Evolutionary conservation across 2,797 vertebrate species (phyloP).

Genomic region (Sebastes alutus): DNA sequence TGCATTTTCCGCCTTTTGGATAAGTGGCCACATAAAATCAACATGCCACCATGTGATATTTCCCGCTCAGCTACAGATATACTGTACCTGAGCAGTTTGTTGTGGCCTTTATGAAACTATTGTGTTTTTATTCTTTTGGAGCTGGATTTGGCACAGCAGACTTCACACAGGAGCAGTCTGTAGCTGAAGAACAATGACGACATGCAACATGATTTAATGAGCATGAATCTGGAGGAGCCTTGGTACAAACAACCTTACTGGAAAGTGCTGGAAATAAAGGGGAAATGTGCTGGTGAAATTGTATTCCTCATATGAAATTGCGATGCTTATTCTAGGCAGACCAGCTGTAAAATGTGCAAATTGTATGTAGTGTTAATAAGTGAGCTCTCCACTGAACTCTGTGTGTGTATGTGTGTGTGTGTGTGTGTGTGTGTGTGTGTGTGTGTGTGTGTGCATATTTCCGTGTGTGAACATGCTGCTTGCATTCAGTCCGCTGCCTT

Average conservation of each 20-base stretch:
- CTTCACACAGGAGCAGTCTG: not conserved
- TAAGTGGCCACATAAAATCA: not conserved
- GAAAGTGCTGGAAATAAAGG: not conserved
- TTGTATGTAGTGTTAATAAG: slow-evolving; percentile 67
- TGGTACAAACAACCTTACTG: not conserved
- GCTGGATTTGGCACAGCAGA: not conserved
- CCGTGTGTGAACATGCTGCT: slow-evolving; percentile 26
- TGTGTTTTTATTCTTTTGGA: not conserved
- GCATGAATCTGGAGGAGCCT: not conserved
- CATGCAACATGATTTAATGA: not conserved
- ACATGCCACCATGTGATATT: not conserved
- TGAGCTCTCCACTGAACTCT: not conserved
- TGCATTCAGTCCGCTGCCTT: slow-evolving; percentile 15
- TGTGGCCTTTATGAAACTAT: not conserved
- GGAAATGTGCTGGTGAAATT: not conserved
- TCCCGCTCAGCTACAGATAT: not conserved
- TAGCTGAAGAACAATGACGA: not conserved
- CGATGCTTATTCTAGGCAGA: not conserved
- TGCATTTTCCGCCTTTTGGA: not conserved
- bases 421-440: not conserved
- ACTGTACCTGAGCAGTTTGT: not conserved
- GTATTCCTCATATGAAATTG: not conserved
- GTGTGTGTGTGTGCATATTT: not conserved
- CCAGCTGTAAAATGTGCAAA: slow-evolving; percentile 48
- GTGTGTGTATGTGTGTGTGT: not conserved